These are phyloP conservation scores for Artemia sinica DNA, from an alignment of 2,888 invertebrate species.

Conservation along the genomic window DNA sequence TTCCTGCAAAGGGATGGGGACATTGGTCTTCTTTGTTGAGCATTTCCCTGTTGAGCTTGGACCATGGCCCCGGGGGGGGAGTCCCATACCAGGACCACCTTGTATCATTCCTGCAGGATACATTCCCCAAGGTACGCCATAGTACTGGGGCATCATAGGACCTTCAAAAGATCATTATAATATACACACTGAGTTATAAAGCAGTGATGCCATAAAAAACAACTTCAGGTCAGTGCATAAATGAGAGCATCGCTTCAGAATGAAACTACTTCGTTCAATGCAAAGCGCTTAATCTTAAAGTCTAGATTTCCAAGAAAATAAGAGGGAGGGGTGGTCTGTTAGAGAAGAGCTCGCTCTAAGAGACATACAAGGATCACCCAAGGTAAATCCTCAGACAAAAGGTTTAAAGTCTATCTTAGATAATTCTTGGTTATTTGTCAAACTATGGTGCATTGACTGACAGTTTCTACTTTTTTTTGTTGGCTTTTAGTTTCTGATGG, in stretches of 20 bases:
- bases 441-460: too few species aligned
- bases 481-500: too few species aligned
- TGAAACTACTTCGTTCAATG: background rate
- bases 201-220: too few species aligned
- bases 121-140: conserved; percentile 82
- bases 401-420: too few species aligned
- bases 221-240: too few species aligned
- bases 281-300: background rate
- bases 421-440: too few species aligned
- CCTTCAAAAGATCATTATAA: conserved; percentile 27
- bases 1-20: conserved; percentile 40
- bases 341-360: background rate
- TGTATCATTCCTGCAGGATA: conserved; percentile 47
- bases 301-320: conserved; percentile 19
- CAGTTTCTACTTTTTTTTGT: too few species aligned
- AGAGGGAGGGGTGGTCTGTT: conserved; percentile 20
- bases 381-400: too few species aligned
- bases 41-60: conserved; percentile 28
- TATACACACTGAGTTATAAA: background rate
- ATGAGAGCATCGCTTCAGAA: too few species aligned
- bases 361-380: too few species aligned
- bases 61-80: conserved; percentile 17
- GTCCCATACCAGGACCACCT: conserved; percentile 22
- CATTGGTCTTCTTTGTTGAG: conserved; percentile 36
- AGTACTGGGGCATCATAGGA: conserved; percentile 62